These are phyloP conservation scores for Xylota segnis DNA, from an alignment of 2,888 invertebrate genomes.

Conservation along the genomic window DNA sequence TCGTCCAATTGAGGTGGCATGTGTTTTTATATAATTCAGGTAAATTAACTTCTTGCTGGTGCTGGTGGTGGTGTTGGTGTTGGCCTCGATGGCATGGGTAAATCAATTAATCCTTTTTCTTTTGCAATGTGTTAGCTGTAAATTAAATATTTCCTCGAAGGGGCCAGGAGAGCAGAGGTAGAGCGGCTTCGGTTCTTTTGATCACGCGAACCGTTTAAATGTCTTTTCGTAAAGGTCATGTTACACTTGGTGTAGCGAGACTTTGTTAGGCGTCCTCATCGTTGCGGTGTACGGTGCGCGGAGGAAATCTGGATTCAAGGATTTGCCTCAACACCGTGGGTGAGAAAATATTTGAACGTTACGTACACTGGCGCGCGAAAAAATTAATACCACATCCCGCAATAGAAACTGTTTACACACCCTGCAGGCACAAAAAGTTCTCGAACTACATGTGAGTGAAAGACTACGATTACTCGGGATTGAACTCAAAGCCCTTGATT, in stretches of 20 bases:
- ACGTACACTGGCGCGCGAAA: no score
- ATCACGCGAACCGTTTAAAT: slow-evolving; percentile 39
- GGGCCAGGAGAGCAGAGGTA: not conserved
- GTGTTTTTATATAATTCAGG: slow-evolving; percentile 48
- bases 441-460: no score
- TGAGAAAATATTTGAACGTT: no score
- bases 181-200: slow-evolving; percentile 38
- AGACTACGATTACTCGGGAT: no score
- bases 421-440: no score
- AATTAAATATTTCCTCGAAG: slow-evolving; percentile 40
- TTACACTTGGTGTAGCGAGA: not conserved
- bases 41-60: slow-evolving; percentile 25
- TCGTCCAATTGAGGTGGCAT: slow-evolving; percentile 41
- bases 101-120: slow-evolving; percentile 63
- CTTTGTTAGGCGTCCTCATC: not conserved
- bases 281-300: no score
- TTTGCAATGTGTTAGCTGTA: slow-evolving; percentile 48
- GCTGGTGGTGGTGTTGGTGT: slow-evolving; percentile 4
- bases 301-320: no score
- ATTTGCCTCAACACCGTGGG: no score
- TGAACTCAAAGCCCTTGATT: no score
- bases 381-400: no score
- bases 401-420: no score
- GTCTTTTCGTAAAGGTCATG: not conserved
- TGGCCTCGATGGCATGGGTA: slow-evolving; percentile 30